phyloP scores from a whole-genome alignment of 2,797 vertebrate species.

The Poecilia wingei region DNA sequence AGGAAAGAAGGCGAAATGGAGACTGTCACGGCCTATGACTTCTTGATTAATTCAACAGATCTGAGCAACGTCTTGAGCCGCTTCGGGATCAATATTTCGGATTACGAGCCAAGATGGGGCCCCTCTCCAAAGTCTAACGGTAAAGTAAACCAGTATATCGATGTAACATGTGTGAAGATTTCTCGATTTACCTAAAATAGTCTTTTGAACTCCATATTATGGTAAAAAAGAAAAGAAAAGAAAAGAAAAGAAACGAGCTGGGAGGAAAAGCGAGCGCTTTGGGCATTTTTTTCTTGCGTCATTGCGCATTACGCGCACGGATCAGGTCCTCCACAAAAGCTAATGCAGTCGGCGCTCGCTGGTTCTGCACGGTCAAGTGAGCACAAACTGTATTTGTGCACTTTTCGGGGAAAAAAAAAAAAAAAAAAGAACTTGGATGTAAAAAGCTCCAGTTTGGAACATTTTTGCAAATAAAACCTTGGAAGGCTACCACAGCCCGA shows the following conservation, averaged over 20 bases:
- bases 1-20: constrained; percentile 70
- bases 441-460: not conserved
- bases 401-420: not conserved
- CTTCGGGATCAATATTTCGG: constrained; percentile 79
- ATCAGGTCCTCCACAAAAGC: constrained; percentile 25
- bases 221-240: not conserved
- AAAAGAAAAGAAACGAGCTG: not conserved
- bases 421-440: not conserved
- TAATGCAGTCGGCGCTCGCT: constrained; percentile 12
- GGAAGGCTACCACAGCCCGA: not conserved
- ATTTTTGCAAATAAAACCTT: not conserved
- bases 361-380: constrained; percentile 11
- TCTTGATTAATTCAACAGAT: constrained; percentile 81
- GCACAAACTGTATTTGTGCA: not conserved
- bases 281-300: constrained; percentile 45
- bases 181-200: not conserved
- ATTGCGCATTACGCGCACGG: constrained; percentile 65
- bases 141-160: constrained; percentile 22
- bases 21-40: constrained; percentile 76
- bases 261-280: constrained; percentile 21
- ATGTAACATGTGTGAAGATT: not conserved
- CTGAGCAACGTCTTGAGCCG: constrained; percentile 80
- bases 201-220: not conserved
- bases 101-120: constrained; percentile 67
- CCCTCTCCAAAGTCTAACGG: constrained; percentile 72